phyloP scores from a whole-genome alignment of 2,113 vertebrate species.

The Geococcyx californianus region DNA sequence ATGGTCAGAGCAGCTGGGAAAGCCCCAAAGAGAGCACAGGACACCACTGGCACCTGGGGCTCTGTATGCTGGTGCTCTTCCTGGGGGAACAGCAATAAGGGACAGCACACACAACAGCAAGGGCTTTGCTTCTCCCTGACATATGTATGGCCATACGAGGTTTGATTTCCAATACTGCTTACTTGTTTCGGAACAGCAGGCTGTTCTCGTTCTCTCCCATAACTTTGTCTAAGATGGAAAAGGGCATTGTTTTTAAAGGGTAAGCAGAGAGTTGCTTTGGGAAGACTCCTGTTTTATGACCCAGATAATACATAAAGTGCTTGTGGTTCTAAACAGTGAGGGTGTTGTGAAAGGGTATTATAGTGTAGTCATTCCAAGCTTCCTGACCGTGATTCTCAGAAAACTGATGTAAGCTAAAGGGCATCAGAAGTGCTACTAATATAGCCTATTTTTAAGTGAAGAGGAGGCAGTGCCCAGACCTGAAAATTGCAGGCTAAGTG shows the following conservation, averaged over 20 bases:
- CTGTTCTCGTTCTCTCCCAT: neutral
- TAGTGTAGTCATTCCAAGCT: neutral
- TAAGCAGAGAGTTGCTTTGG: neutral
- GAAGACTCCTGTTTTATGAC: neutral
- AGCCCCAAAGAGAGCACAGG: neutral
- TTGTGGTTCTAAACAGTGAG: neutral
- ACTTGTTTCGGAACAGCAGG: neutral
- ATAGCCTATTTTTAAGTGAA: neutral
- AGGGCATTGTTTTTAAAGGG: neutral
- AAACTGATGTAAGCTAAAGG: neutral
- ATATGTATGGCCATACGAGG: accelerated
- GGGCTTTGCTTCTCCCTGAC: accelerated
- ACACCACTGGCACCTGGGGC: neutral
- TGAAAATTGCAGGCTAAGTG: accelerated
- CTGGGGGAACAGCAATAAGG: neutral
- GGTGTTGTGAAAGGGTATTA: neutral
- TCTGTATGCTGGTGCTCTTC: neutral
- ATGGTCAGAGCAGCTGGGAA: neutral
- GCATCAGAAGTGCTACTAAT: neutral
- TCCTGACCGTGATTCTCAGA: neutral
- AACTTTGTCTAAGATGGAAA: neutral
- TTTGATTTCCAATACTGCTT: accelerated
- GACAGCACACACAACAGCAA: accelerated
- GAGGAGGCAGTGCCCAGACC: neutral
- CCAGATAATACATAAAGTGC: too few species aligned